Base-by-base conservation (phyloP, 2,797 vertebrate genomes). In the Prionace glauca region DNA sequence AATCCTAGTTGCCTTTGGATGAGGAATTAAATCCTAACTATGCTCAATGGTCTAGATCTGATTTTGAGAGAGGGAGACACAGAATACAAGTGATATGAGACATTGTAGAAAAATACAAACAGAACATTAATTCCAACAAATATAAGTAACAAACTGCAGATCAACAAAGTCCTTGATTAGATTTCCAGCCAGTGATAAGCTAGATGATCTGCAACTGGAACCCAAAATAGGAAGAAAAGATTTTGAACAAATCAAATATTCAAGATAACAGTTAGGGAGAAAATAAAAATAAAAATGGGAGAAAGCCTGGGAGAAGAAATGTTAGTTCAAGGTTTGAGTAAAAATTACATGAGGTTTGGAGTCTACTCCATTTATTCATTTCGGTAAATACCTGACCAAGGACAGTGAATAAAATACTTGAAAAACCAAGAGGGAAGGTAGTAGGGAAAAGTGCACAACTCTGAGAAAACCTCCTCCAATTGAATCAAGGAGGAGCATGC, bases 391-490 rank as follows among this genome's bases (percentile, higher is more conserved):
- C 1, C 45, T 45, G 18, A 87, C 26, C 29, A 87, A 22, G 41
- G 9, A 2, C 50, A 56, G 45, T 56, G 24, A 87, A 16, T 90
- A 32, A 74, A 90, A 62, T 90, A 90, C 0, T 62, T 65, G 14
- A 90, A 62, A 65, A 88, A 29, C 41, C 45, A 24, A 87, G 41
- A 56, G 20, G 20, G 36, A 88, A 84, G n/a, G 3, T 20, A 41
- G 4, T 7, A 1, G 36, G 36, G 60, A 60, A 7, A 65, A n/a
- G 60, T 62, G 60, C 5, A 91, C 18, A 65, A 8, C 1, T 16
- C 56, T 90, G 56, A 90, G 87, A 90, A 90, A 90, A 26, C 87
- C 88, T 91, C 29, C n/a, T 45, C 56, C 56, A 91, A 65, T 65
- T 56, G 88, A 91, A n/a, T 62, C 24, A 60, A 56, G 29, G 32